phyloP scores from a whole-genome alignment of 2,888 invertebrate species.

The Eueremaeus valkanovi region DNA sequence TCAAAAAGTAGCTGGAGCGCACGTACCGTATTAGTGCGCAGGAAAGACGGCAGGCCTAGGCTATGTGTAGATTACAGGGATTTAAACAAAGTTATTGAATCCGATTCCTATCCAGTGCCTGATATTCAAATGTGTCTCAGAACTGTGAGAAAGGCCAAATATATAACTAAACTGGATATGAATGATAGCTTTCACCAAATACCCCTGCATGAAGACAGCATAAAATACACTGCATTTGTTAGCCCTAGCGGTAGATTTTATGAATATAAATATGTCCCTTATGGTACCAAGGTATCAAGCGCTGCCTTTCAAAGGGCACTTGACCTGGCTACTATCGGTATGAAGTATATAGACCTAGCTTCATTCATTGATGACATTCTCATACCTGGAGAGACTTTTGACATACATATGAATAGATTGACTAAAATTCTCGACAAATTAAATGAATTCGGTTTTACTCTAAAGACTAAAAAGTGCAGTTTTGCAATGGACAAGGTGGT shows the following conservation, averaged over 20 bases:
- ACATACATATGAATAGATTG: neutral
- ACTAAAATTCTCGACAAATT: neutral
- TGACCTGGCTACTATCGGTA: neutral
- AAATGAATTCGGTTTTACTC: neutral
- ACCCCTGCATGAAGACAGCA: neutral
- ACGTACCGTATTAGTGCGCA: neutral
- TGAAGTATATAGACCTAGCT: neutral
- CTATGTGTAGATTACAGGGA: neutral
- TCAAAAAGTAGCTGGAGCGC: neutral
- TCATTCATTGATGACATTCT: neutral
- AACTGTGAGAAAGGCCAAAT: slow-evolving; percentile 4
- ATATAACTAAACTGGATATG: neutral
- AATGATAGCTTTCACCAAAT: slow-evolving; percentile 11
- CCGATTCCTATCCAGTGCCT: neutral
- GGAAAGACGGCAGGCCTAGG: neutral
- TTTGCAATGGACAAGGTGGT: slow-evolving; percentile 11
- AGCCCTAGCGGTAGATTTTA: neutral
- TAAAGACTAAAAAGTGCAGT: neutral
- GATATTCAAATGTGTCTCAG: slow-evolving; percentile 7
- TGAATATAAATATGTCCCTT: slow-evolving; percentile 12
- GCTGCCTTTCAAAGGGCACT: neutral
- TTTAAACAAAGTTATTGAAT: neutral
- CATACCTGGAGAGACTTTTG: neutral
- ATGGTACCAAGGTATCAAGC: neutral
- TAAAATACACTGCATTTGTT: slow-evolving; percentile 3